Conservation (phyloP, 2,888 invertebrate genomes). For the Molorchus minor region DNA sequence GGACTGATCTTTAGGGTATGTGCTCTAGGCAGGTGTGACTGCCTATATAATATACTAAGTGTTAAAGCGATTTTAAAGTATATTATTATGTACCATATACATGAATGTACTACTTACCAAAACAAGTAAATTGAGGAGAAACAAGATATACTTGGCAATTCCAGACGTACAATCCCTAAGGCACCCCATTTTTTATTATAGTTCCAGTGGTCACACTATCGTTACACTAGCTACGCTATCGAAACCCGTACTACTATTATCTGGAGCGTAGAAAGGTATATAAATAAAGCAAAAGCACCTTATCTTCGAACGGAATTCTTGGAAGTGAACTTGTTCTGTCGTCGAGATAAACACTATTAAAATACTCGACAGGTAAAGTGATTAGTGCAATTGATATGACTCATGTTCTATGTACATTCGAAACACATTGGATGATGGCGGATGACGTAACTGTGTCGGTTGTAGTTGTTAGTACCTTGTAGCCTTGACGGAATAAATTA, state of each 20-base stretch:
- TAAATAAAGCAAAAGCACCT: constrained; percentile 6
- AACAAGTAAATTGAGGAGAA: constrained; percentile 41
- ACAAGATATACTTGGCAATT: constrained; percentile 39
- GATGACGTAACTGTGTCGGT: background rate
- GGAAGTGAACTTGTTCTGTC: background rate
- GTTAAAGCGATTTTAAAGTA: too few species aligned
- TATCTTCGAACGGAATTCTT: background rate
- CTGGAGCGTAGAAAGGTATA: background rate
- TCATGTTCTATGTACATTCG: background rate
- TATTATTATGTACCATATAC: too few species aligned
- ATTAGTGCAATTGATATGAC: background rate
- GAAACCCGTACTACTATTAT: constrained; percentile 4
- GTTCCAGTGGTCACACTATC: background rate
- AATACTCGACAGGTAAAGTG: background rate
- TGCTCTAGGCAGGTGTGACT: too few species aligned
- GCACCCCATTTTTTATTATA: constrained; percentile 36
- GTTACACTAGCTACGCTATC: background rate
- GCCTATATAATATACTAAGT: too few species aligned
- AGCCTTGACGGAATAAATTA: background rate
- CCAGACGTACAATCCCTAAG: constrained; percentile 26
- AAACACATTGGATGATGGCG: background rate
- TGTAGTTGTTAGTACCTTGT: too few species aligned
- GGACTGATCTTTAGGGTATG: too few species aligned
- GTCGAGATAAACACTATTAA: background rate
- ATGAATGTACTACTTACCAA: constrained; percentile 44